Evolutionary conservation across 2,888 invertebrate species (phyloP).

Genomic region (Drosophila ochracea): DNA sequence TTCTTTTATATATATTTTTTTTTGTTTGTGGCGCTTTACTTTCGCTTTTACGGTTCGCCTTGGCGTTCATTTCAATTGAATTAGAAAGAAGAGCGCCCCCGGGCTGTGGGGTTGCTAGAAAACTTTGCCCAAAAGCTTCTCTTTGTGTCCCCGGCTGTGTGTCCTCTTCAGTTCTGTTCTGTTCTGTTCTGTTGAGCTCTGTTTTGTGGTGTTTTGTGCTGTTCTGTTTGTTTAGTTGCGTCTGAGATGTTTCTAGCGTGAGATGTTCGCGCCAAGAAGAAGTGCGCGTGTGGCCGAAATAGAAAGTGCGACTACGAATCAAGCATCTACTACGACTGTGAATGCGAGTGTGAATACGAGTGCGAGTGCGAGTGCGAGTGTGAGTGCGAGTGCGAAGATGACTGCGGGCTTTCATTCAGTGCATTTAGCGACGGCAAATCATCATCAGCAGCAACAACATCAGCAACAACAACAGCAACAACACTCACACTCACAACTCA

Average conservation of each 20-base stretch:
- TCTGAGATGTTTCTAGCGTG: conserved; percentile 83
- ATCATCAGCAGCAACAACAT: conserved; percentile 37
- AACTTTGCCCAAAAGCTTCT: conserved; percentile 59
- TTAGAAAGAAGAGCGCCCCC: conserved; percentile 54
- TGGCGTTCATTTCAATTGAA: conserved; percentile 68
- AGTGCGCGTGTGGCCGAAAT: conserved; percentile 73
- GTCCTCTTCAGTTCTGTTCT: not conserved
- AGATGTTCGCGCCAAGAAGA: conserved; percentile 80
- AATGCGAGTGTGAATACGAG: conserved; percentile 24
- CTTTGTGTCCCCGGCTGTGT: conserved; percentile 26
- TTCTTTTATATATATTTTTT: not conserved
- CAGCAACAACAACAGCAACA: not conserved
- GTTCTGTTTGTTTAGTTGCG: conserved; percentile 74
- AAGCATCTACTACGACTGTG: conserved; percentile 15
- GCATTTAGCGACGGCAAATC: conserved; percentile 80
- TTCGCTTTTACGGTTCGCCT: conserved; percentile 49
- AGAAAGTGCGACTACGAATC: conserved; percentile 53
- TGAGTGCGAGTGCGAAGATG: conserved; percentile 64
- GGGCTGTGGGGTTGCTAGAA: conserved; percentile 8
- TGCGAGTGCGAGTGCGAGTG: conserved; percentile 26
- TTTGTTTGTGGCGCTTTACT: conserved; percentile 40
- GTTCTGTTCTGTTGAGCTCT: not conserved
- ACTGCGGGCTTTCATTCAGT: conserved; percentile 80
- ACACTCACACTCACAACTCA: conserved; percentile 19
- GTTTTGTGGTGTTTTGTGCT: not conserved